Conservation (phyloP, 2,113 vertebrate genomes). For the Saguinus imperator region DNA sequence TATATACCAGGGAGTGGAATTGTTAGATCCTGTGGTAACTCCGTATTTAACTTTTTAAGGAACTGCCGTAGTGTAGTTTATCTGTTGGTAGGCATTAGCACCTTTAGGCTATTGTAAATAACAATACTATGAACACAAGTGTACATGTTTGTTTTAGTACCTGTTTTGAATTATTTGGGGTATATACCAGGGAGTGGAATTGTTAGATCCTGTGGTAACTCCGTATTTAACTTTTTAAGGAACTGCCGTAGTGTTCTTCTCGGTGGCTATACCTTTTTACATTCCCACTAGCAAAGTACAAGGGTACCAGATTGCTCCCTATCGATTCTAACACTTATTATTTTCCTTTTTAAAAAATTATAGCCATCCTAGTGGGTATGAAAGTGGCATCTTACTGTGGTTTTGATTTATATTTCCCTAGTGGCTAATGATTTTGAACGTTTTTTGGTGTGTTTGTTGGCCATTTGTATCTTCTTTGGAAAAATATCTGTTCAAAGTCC, state of each 20-base stretch:
- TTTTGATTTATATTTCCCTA: constrained; percentile 38
- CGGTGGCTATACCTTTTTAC: not conserved
- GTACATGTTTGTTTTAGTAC: not conserved
- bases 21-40: not conserved
- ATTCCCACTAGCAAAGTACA: not conserved
- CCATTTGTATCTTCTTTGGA: constrained; percentile 14
- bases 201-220: not conserved
- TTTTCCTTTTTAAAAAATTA: not conserved
- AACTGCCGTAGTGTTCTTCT: not conserved
- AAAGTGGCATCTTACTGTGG: not conserved
- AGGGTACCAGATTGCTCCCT: not conserved
- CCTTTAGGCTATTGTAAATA: not conserved
- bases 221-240: not conserved
- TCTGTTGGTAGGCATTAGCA: not conserved
- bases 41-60: not conserved
- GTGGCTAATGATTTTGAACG: not conserved
- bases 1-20: not conserved
- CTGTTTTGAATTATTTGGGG: not conserved
- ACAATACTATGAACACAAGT: not conserved
- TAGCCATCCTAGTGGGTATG: not conserved
- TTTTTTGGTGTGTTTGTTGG: not conserved
- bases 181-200: not conserved
- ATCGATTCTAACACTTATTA: not conserved
- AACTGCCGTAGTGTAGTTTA: not conserved
- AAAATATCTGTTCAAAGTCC: not conserved